A percentile compares a stretch with the other conserved stretches of the same genome.
phyloP scores from a whole-genome alignment of 2,113 vertebrate genomes.

The Gymnogyps californianus region DNA sequence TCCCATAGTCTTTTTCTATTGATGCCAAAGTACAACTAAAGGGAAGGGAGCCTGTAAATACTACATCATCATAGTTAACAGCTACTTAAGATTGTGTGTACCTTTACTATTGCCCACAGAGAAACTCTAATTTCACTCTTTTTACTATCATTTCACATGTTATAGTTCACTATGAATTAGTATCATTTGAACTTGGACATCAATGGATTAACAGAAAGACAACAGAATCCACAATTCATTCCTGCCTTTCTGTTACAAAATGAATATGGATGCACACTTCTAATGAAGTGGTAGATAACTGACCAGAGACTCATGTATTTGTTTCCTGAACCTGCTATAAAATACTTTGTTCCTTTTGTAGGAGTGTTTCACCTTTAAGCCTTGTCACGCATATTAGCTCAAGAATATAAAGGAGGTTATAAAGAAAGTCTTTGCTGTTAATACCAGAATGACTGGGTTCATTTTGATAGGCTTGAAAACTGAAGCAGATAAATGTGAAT shows the following conservation, averaged over 20 bases:
- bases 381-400: background rate
- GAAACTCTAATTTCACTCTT: background rate
- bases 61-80: background rate
- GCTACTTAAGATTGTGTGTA: background rate
- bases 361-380: background rate
- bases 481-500: accelerated
- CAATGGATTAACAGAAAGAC: background rate
- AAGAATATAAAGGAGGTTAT: background rate
- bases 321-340: background rate
- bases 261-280: background rate
- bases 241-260: background rate
- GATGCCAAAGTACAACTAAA: background rate
- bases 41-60: background rate
- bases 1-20: background rate
- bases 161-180: background rate
- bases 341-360: background rate
- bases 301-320: background rate
- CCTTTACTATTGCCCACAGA: background rate
- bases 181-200: background rate
- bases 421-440: background rate
- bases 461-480: background rate
- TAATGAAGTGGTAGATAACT: background rate
- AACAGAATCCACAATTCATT: background rate
- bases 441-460: accelerated
- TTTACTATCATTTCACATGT: background rate